These are phyloP conservation scores for Cabera pusaria DNA, from an alignment of 2,888 invertebrate species.

Conservation along the genomic window DNA sequence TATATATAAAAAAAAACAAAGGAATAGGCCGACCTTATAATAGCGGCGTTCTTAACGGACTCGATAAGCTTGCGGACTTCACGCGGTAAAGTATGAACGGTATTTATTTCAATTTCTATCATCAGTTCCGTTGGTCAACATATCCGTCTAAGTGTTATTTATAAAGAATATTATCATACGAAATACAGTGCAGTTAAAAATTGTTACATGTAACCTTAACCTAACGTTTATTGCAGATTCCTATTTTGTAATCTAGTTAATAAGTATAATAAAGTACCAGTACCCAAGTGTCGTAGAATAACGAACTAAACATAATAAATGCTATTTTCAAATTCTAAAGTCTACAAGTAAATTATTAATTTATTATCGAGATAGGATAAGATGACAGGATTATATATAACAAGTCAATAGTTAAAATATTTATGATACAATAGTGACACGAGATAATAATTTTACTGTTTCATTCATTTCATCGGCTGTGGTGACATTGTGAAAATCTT, in stretches of 20 bases:
- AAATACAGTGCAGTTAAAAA: slow-evolving; percentile 29
- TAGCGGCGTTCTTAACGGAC: no score
- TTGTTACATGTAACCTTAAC: slow-evolving; percentile 23
- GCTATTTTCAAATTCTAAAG: slow-evolving; percentile 53
- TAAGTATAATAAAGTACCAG: slow-evolving; percentile 76
- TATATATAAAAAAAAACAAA: no score
- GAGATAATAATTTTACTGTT: slow-evolving; percentile 5
- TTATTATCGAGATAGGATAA: slow-evolving; percentile 57
- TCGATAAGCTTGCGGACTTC: no score
- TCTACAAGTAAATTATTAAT: slow-evolving; percentile 51
- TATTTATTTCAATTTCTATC: not conserved
- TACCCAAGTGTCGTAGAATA: slow-evolving; percentile 44
- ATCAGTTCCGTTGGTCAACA: slow-evolving; percentile 13
- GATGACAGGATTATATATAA: slow-evolving; percentile 44
- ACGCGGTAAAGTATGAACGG: no score
- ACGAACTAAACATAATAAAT: slow-evolving; percentile 23
- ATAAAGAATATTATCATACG: slow-evolving; percentile 13
- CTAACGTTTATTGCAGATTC: slow-evolving; percentile 76
- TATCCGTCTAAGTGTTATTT: slow-evolving; percentile 22
- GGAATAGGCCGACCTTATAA: no score
- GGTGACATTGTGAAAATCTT: slow-evolving; percentile 4
- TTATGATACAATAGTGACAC: slow-evolving; percentile 9
- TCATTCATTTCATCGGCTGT: slow-evolving; percentile 5
- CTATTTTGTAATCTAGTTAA: slow-evolving; percentile 72
- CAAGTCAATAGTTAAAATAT: slow-evolving; percentile 16